phyloP scores from a whole-genome alignment of 2,888 invertebrate species.

The Hecatera dysodea region DNA sequence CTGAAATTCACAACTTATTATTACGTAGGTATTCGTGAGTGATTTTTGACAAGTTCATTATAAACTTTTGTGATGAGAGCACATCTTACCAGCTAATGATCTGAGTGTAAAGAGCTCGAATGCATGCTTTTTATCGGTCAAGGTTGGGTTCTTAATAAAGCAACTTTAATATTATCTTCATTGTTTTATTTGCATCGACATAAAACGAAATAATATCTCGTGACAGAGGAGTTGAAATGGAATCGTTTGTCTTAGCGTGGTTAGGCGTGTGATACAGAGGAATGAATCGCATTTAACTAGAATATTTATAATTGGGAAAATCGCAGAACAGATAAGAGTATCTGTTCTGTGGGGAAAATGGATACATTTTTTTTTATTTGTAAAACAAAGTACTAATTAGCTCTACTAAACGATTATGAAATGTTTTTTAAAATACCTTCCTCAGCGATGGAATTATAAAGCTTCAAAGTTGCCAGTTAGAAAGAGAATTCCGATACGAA shows the following conservation, averaged over 20 bases:
- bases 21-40: background rate
- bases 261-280: no score
- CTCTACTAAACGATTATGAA: no score
- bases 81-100: background rate
- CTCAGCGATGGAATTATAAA: no score
- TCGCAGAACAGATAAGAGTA: no score
- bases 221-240: no score
- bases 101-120: background rate
- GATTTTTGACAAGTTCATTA: background rate
- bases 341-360: no score
- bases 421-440: no score
- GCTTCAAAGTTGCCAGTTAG: no score
- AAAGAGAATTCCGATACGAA: no score
- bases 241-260: no score
- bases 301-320: background rate
- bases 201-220: background rate
- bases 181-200: background rate
- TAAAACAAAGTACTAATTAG: no score
- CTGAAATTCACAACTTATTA: background rate
- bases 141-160: constrained; percentile 2
- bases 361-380: no score
- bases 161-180: background rate
- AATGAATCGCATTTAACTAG: background rate
- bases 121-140: background rate
- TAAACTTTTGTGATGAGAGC: background rate